phyloP scores from a whole-genome alignment of 2,113 vertebrate genomes.

The Podilymbus podiceps region DNA sequence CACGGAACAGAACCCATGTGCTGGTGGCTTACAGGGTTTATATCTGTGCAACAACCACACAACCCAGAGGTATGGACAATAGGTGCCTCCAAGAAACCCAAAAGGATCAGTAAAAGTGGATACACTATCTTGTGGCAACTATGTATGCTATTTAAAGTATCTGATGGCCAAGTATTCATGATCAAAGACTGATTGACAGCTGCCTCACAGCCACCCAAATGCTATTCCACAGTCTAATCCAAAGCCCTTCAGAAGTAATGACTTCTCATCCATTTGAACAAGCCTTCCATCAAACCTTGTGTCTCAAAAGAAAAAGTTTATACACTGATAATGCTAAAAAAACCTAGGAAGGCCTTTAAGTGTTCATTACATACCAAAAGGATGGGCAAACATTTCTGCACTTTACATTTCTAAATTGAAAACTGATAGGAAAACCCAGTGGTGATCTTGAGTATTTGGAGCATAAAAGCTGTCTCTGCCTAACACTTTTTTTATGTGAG shows the following conservation, averaged over 20 bases:
- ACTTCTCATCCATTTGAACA: not conserved
- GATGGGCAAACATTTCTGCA: not conserved
- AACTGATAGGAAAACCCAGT: not conserved
- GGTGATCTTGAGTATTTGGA: not conserved
- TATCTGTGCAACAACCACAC: not conserved
- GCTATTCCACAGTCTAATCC: not conserved
- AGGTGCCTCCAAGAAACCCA: not conserved
- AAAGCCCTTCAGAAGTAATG: not conserved
- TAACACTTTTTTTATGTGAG: not conserved
- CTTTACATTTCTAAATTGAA: slow-evolving; percentile 17
- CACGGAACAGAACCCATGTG: not conserved
- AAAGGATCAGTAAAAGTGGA: not conserved
- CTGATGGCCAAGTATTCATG: not conserved
- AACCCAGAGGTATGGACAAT: not conserved
- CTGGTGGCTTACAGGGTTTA: not conserved
- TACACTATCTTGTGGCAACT: not conserved
- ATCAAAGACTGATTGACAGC: not conserved
- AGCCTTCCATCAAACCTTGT: not conserved
- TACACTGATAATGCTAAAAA: not conserved
- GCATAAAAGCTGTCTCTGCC: not conserved
- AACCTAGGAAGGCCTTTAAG: not conserved
- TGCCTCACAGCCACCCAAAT: not conserved
- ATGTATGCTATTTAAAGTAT: not conserved
- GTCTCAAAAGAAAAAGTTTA: not conserved
- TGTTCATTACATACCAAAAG: not conserved